Conservation (phyloP, 2,113 vertebrate species). For the Buteo buteo region DNA sequence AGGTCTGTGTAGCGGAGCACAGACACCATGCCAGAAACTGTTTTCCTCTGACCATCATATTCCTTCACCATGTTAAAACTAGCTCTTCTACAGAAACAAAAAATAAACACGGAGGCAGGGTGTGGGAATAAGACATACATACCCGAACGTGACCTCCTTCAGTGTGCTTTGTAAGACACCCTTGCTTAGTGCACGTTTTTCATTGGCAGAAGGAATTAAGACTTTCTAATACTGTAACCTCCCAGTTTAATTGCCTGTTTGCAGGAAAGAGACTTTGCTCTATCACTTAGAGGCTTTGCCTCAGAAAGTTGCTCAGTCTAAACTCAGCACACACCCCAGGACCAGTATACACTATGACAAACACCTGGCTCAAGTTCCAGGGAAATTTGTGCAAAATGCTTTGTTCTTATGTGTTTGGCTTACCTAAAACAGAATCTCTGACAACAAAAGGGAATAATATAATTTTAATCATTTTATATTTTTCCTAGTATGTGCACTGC, state of each 20-base stretch:
- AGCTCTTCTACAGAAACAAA: not conserved
- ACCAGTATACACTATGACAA: too few species aligned
- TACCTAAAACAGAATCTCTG: not conserved
- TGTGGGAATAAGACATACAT: fast-evolving
- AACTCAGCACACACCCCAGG: not conserved
- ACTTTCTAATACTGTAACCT: not conserved
- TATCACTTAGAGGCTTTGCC: not conserved
- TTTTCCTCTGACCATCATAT: not conserved
- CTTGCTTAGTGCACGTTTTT: fast-evolving
- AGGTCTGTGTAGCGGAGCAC: fast-evolving
- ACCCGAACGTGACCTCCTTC: not conserved
- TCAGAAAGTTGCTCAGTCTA: fast-evolving
- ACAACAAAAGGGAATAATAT: not conserved
- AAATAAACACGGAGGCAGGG: not conserved
- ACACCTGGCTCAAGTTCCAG: not conserved
- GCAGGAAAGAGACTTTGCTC: not conserved
- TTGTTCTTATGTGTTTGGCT: not conserved
- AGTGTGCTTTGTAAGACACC: not conserved
- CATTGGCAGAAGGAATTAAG: not conserved
- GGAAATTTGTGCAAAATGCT: not conserved
- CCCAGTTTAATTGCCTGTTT: not conserved
- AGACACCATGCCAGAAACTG: fast-evolving
- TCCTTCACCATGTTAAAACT: not conserved
- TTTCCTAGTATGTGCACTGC: not conserved
- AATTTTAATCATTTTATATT: not conserved